Conservation (phyloP, 2,797 vertebrate species). For the Melanotaenia boesemani region DNA sequence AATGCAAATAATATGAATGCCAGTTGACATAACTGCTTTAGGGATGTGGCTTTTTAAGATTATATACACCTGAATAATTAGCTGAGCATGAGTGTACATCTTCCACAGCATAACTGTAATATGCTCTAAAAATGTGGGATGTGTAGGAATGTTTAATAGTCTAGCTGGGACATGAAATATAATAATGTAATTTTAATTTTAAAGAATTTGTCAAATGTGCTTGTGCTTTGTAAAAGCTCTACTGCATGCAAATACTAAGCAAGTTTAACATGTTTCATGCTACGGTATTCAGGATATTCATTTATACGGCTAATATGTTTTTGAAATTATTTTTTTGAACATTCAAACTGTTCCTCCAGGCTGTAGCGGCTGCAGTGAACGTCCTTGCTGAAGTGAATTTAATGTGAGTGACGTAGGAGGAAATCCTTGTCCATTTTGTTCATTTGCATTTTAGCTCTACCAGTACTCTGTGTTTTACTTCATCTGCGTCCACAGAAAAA, state of each 20-base stretch:
- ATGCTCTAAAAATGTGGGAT: background rate
- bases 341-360: background rate
- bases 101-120: background rate
- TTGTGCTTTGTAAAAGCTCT: too few species aligned
- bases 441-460: too few species aligned
- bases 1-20: background rate
- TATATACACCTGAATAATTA: background rate
- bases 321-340: background rate
- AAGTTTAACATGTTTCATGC: too few species aligned
- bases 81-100: background rate
- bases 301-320: too few species aligned
- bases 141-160: background rate
- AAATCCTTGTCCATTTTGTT: too few species aligned
- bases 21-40: background rate
- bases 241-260: too few species aligned
- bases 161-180: background rate
- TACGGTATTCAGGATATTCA: too few species aligned
- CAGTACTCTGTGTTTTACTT: too few species aligned
- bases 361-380: background rate
- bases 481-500: constrained; percentile 65
- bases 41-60: background rate
- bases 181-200: too few species aligned
- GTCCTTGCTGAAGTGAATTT: too few species aligned
- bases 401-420: background rate
- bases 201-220: too few species aligned